Conservation (phyloP, 2,113 vertebrate genomes). For the Muntiacus reevesi region DNA sequence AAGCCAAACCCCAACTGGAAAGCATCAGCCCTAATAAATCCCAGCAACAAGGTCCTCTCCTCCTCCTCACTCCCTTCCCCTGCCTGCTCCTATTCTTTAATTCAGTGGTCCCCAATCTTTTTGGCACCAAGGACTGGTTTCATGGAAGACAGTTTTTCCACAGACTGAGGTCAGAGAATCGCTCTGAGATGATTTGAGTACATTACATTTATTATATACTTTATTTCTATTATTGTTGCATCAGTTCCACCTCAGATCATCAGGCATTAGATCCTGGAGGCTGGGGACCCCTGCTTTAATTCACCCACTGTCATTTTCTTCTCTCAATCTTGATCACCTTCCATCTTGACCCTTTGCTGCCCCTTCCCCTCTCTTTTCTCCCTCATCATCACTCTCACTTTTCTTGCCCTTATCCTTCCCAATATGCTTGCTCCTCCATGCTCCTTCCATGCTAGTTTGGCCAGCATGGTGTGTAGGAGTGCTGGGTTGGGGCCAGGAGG, state of each 20-base stretch:
- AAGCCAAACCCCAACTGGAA: conserved; percentile 31
- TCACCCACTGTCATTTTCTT: background rate
- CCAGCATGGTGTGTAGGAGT: too few species aligned
- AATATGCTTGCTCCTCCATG: background rate
- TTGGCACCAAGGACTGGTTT: background rate
- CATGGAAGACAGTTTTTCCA: background rate
- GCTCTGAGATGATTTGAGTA: background rate
- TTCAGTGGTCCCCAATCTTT: background rate
- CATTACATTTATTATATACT: background rate
- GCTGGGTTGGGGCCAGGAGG: background rate
- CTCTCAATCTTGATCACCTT: background rate
- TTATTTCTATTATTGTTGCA: background rate
- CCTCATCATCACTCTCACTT: background rate
- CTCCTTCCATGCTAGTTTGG: background rate
- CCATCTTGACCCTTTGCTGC: background rate
- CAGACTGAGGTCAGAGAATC: background rate
- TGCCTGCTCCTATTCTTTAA: background rate
- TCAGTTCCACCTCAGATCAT: background rate
- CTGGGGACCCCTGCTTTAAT: background rate
- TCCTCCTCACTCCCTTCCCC: accelerated
- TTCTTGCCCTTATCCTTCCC: background rate
- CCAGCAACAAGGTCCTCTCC: background rate
- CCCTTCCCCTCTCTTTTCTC: background rate
- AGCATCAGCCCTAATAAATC: background rate
- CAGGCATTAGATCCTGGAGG: background rate